Conservation (phyloP, 2,797 vertebrate species). For the Champsocephalus esox region DNA sequence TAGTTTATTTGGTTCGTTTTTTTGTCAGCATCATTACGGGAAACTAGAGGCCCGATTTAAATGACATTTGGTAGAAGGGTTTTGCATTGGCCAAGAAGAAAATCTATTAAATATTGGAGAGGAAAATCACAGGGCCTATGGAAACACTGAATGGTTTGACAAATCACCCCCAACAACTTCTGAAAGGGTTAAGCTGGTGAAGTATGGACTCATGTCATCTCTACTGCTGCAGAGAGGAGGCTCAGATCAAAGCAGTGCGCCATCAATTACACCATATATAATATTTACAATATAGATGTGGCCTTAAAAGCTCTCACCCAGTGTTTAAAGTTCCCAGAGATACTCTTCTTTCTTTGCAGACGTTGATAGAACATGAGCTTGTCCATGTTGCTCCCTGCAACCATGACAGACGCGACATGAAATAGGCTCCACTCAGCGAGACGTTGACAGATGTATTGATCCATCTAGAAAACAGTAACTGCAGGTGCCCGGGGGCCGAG, state of each 20-base stretch:
- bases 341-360: slow-evolving; percentile 23
- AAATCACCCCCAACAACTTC: slow-evolving; percentile 66
- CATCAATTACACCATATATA: slow-evolving; percentile 56
- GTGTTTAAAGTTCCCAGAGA: slow-evolving; percentile 11
- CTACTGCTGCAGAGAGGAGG: slow-evolving; percentile 46
- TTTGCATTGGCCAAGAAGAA: too few relatives aligned
- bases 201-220: slow-evolving; percentile 41
- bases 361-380: slow-evolving; percentile 43
- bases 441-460: slow-evolving; percentile 75
- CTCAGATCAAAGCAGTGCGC: slow-evolving; percentile 35
- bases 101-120: too few relatives aligned
- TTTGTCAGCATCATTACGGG: too few relatives aligned
- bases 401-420: slow-evolving; percentile 51
- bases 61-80: too few relatives aligned
- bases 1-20: too few relatives aligned
- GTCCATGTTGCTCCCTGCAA: slow-evolving; percentile 32
- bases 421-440: slow-evolving; percentile 49
- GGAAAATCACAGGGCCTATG: too few relatives aligned
- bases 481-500: slow-evolving; percentile 37
- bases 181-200: slow-evolving; percentile 56
- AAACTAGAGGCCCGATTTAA: too few relatives aligned
- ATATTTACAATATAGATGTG: slow-evolving; percentile 75
- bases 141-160: slow-evolving; percentile 7
- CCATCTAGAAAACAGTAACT: slow-evolving; percentile 56
- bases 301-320: slow-evolving; percentile 63